Conservation (phyloP, 2,888 invertebrate species). For the Philonicus albiceps region DNA sequence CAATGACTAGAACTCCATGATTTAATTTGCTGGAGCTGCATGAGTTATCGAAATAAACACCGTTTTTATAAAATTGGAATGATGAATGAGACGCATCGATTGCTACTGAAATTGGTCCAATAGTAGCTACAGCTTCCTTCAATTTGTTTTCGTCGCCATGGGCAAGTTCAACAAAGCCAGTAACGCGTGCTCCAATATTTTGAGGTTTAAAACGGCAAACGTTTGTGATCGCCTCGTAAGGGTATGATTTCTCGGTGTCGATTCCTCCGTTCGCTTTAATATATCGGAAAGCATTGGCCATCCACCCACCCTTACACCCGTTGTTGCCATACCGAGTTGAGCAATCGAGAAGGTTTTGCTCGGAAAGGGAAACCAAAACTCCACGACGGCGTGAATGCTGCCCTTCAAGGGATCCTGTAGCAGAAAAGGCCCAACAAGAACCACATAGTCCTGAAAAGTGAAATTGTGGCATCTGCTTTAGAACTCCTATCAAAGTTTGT, state of each 20-base stretch:
- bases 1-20: conserved; percentile 72
- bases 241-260: conserved; percentile 88
- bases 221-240: conserved; percentile 81
- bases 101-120: conserved; percentile 86
- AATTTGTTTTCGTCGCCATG: conserved; percentile 75
- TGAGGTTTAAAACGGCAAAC: conserved; percentile 72
- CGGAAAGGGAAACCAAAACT: conserved; percentile 82
- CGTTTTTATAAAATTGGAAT: conserved; percentile 85
- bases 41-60: conserved; percentile 81
- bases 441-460: conserved; percentile 73
- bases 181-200: conserved; percentile 79
- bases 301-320: conserved; percentile 82
- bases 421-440: conserved; percentile 93
- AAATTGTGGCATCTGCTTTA: background rate
- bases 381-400: conserved; percentile 86
- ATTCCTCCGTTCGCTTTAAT: conserved; percentile 85
- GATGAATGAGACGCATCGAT: conserved; percentile 86
- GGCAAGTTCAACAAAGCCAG: conserved; percentile 80
- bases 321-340: conserved; percentile 83
- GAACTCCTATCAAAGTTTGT: conserved; percentile 60
- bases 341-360: conserved; percentile 93
- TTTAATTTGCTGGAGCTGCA: conserved; percentile 79
- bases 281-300: conserved; percentile 86
- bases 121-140: conserved; percentile 79
- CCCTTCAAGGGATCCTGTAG: conserved; percentile 89